Percentiles rank a stretch among this genome's conserved stretches.
Conservation (phyloP, 2,888 invertebrate genomes). For the Ormyrus labotus region DNA sequence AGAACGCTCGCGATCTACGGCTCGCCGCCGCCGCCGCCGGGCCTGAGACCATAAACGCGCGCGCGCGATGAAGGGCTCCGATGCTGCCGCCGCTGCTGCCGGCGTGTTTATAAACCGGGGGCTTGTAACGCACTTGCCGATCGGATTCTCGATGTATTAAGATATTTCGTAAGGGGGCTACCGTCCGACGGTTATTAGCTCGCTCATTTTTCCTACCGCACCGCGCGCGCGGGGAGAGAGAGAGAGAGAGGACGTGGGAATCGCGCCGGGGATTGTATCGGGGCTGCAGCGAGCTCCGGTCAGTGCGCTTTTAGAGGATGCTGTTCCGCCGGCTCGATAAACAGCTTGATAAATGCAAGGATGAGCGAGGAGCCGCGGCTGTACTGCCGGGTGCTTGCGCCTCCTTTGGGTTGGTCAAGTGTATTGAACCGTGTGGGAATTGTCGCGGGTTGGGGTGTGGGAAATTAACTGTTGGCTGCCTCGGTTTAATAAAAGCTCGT, state of each 20-base stretch:
- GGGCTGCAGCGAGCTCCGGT: no score
- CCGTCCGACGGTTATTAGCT: constrained; percentile 26
- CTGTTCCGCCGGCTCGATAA: not conserved
- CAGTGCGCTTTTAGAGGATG: not conserved
- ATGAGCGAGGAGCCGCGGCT: not conserved
- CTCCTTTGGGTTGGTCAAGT: no score
- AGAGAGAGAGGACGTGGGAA: constrained; percentile 27
- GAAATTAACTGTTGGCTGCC: no score
- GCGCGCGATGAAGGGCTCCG: not conserved
- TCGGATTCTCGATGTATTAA: constrained; percentile 38
- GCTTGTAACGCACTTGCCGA: no score
- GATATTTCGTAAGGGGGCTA: constrained; percentile 30
- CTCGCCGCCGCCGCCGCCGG: not conserved
- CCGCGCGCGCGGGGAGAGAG: no score
- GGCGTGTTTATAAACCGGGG: not conserved
- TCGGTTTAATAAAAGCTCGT: no score
- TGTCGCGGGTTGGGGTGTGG: no score
- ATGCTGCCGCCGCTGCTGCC: not conserved
- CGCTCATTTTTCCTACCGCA: not conserved
- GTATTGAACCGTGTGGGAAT: no score
- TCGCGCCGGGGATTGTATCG: not conserved
- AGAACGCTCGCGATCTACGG: constrained; percentile 22
- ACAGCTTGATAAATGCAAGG: not conserved
- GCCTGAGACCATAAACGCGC: not conserved
- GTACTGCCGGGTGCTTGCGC: not conserved